Base-by-base conservation (phyloP, 37 sponge, comb jelly and placozoan species). In the Crambe crambe region DNA sequence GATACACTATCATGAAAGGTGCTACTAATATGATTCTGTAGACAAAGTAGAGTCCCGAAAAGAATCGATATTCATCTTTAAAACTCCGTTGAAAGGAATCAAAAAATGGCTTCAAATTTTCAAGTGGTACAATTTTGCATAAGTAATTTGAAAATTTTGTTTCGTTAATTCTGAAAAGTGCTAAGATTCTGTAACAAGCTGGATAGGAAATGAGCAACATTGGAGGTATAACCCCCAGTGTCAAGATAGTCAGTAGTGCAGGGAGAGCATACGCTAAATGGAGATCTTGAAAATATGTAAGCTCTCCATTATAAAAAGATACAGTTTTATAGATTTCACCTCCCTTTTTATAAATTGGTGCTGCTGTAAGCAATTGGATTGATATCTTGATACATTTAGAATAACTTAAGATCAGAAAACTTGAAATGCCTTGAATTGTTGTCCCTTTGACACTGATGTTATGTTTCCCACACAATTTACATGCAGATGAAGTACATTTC, bases 361-460 rank as follows among this genome's bases (percentile, higher is more conserved):
- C n/a, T n/a, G n/a, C n/a, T 8, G 30, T 51, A 0, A 78, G 54
- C 1, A 78, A 1, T 1, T 29, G 20, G 29, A 81, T 22, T 1
- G 82, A 44, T 1, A 61, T 65, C 17, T 31, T 17, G 0, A 47
- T 40, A 41, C 64, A 61, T 36, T 81, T 47, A 23, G 82, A 58
- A 32, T 81, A 81, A 35, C 62, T 59, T 34, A 81, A 36, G 0
- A 81, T 64, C 23, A 81, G 23, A 20, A 81, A 81, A 40, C 73
- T 63, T 41, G 82, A 72, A 6, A 81, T 29, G 0, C 82, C 82
- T 40, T 81, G 61, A 31, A 72, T 72, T 4, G 72, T 64, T 0
- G 73, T 15, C 6, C 10, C 12, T 47, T 47, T 47, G 12, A 47
- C 12, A 12, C 12, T 47, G 51, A 47, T 47, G 6, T 47, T 12